phyloP scores from a whole-genome alignment of 2,888 invertebrate genomes.

The Notodonta ziczac region DNA sequence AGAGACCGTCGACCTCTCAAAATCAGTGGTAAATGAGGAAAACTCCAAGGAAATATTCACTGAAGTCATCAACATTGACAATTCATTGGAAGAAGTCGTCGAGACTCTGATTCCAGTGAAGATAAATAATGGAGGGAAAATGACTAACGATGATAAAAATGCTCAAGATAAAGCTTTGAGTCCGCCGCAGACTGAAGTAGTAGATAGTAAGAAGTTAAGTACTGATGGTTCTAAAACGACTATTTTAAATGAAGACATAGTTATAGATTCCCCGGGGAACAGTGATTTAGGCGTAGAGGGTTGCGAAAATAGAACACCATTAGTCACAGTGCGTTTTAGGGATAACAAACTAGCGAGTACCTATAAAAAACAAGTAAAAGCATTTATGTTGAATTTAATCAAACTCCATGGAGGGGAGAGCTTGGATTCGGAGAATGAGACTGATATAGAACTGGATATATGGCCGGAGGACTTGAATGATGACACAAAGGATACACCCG shows the following conservation, averaged over 20 bases:
- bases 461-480: slow-evolving; percentile 70
- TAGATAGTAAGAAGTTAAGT: slow-evolving; percentile 41
- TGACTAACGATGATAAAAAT: slow-evolving; percentile 37
- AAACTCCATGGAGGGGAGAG: slow-evolving; percentile 57
- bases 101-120: slow-evolving; percentile 33
- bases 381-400: slow-evolving; percentile 74
- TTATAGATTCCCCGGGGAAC: slow-evolving; percentile 66
- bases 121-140: slow-evolving; percentile 75
- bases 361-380: slow-evolving; percentile 76
- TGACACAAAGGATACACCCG: slow-evolving; percentile 18
- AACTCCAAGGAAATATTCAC: slow-evolving; percentile 37
- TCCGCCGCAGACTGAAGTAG: slow-evolving; percentile 24
- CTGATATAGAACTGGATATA: slow-evolving; percentile 69
- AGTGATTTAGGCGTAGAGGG: slow-evolving; percentile 66
- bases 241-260: slow-evolving; percentile 66
- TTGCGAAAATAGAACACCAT: slow-evolving; percentile 70
- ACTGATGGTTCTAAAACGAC: slow-evolving; percentile 48
- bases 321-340: slow-evolving; percentile 75
- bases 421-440: slow-evolving; percentile 55
- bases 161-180: slow-evolving; percentile 27
- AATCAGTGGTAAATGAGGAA: slow-evolving; percentile 30
- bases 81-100: slow-evolving; percentile 42
- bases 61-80: slow-evolving; percentile 50
- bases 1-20: slow-evolving; percentile 36
- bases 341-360: slow-evolving; percentile 68